Evolutionary conservation across 1,140 invertebrate genomes (phyloP), one percentile per base, ranked within the genome.

Genomic region (Maniola jurtina): DNA sequence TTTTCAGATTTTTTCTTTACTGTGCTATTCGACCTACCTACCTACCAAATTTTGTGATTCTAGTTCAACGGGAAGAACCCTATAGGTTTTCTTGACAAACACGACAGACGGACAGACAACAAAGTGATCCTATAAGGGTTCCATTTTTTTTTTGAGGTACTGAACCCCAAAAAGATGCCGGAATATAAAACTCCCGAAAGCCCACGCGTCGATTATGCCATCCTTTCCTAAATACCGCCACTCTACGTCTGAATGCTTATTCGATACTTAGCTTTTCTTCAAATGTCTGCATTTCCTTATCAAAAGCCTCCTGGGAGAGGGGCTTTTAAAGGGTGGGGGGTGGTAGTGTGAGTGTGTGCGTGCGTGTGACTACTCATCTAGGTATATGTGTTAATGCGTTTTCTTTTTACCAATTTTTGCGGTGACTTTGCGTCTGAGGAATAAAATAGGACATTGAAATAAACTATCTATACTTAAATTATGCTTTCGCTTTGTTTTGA

Each of bases 281-380:
- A 83, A 88, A 90, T 90, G 81, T 89, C 86, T 89, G 88, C 86
- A 90, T 88, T 88, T 88, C 88, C 86, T 90, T 90, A 90, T 90
- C 86, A 88, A 88, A 86, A 80, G 84, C 75, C 77, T 73, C 78
- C 75, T 69, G 77, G 76, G 73, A 73, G 73, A 68, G 79, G 16
- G 75, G 61, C 83, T 84, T 89, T 88, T 83, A 84, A 88, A 81
- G 77, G 76, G 78, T 75, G 73, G 76, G 68, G 61, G 70, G 71
- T 55, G 77, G 67, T 15, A n/a, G 61, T 42, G 70, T 35, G 70
- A 66, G 61, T 64, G 71, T 84, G 85, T 86, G 81, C 71, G 84
- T 69, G 75, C 80, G 81, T 89, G 79, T 80, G 77, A 79, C 76
- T 77, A 86, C 77, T 86, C 83, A 86, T 88, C 81, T 88, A n/a